Evolutionary conservation across 2,797 vertebrate genomes (phyloP).

Genomic region (Mionectes olivaceus): DNA sequence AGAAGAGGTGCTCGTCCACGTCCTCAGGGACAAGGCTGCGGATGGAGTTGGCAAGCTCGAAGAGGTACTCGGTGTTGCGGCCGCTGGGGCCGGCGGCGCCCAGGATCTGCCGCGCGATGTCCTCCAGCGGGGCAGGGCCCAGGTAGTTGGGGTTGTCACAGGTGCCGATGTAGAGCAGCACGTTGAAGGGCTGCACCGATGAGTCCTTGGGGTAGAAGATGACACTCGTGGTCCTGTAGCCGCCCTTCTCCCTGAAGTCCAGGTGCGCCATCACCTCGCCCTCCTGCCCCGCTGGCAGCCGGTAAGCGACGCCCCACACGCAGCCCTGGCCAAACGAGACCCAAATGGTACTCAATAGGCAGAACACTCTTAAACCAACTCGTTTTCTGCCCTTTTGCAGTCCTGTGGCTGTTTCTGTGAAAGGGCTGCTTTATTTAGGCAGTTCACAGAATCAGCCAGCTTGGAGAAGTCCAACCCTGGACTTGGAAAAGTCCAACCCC

Average conservation of each 20-base stretch:
- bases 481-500: no score
- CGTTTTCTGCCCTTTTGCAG: not conserved
- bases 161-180: slow-evolving; percentile 93
- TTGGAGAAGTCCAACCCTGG: no score
- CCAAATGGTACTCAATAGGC: not conserved
- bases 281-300: slow-evolving; percentile 89
- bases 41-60: slow-evolving; percentile 92
- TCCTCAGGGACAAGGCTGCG: slow-evolving; percentile 91
- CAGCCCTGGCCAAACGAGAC: slow-evolving; percentile 81
- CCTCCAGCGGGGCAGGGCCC: slow-evolving; percentile 94
- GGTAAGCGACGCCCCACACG: slow-evolving; percentile 97
- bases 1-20: slow-evolving; percentile 91
- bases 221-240: slow-evolving; percentile 89
- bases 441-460: not conserved
- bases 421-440: not conserved
- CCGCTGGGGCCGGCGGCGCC: slow-evolving; percentile 90
- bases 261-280: slow-evolving; percentile 94
- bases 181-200: slow-evolving; percentile 79
- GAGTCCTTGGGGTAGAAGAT: slow-evolving; percentile 88
- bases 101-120: slow-evolving; percentile 93
- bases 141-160: slow-evolving; percentile 94
- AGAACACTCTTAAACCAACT: not conserved
- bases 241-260: slow-evolving; percentile 95
- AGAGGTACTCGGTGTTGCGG: slow-evolving; percentile 93
- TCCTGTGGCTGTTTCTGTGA: not conserved